Conservation (phyloP, 2,888 invertebrate genomes). For the Alloplasta piceator region DNA sequence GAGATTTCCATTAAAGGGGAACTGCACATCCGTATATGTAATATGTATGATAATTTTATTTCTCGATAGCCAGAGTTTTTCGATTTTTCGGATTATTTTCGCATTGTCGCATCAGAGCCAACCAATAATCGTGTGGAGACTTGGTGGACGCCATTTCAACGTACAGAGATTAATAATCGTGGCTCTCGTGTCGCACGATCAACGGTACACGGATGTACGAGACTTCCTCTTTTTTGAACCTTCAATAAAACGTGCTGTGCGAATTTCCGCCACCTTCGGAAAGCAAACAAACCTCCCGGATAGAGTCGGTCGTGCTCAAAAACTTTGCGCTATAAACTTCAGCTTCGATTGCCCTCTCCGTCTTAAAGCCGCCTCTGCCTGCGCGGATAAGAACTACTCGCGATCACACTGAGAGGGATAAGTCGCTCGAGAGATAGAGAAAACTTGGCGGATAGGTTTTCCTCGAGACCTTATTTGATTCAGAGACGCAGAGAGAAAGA, state of each 20-base stretch:
- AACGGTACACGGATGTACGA: too few relatives aligned
- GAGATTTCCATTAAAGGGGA: conserved; percentile 30
- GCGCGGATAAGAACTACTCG: neutral
- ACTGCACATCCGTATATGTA: neutral
- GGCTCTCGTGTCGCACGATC: too few relatives aligned
- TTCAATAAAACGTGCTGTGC: too few relatives aligned
- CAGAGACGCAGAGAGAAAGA: neutral
- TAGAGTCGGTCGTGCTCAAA: neutral
- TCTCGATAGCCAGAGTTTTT: too few relatives aligned
- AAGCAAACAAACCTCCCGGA: neutral
- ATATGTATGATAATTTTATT: too few relatives aligned
- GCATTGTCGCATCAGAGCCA: too few relatives aligned
- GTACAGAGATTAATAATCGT: too few relatives aligned
- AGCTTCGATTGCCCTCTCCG: neutral
- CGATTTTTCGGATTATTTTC: too few relatives aligned
- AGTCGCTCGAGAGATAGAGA: neutral
- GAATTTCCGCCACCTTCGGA: neutral
- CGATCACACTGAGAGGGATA: neutral
- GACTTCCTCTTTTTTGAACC: too few relatives aligned
- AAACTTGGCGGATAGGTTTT: neutral
- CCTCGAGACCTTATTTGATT: conserved; percentile 1
- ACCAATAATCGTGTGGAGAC: too few relatives aligned
- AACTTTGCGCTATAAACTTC: conserved; percentile 1
- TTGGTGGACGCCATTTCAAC: too few relatives aligned
- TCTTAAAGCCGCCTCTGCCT: neutral